Evolutionary conservation across 2,797 vertebrate species (phyloP).

Genomic region (Pempheris klunzingeri): DNA sequence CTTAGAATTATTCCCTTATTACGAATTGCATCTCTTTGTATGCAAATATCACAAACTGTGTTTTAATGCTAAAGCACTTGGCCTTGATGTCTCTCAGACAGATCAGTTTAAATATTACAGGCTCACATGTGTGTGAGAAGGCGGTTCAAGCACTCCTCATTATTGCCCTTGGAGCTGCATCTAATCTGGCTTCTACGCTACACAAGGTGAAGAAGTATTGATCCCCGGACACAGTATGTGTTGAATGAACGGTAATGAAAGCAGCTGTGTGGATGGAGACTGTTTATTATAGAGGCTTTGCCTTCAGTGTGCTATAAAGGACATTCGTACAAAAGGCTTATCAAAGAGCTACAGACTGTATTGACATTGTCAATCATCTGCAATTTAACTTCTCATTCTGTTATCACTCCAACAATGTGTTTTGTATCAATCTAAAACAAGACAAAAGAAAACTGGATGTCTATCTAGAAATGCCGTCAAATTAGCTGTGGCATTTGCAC

Average conservation of each 20-base stretch:
- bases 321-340: slow-evolving; percentile 33
- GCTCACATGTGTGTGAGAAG: slow-evolving; percentile 35
- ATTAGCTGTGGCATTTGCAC: no score
- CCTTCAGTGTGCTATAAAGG: slow-evolving; percentile 41
- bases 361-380: slow-evolving; percentile 10
- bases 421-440: background rate
- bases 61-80: background rate
- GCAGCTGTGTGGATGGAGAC: slow-evolving; percentile 50
- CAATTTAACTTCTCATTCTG: background rate
- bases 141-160: slow-evolving; percentile 59
- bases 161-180: slow-evolving; percentile 65
- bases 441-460: background rate
- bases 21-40: slow-evolving; percentile 19
- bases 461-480: no score
- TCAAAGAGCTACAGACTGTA: slow-evolving; percentile 20
- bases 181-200: slow-evolving; percentile 67
- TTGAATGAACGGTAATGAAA: slow-evolving; percentile 70
- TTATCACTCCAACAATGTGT: slow-evolving; percentile 1
- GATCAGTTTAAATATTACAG: slow-evolving; percentile 41
- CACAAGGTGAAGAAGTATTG: slow-evolving; percentile 75
- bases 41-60: slow-evolving; percentile 13
- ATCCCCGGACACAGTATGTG: slow-evolving; percentile 68
- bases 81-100: slow-evolving; percentile 26
- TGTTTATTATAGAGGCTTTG: slow-evolving; percentile 62
- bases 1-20: background rate